phyloP scores from a whole-genome alignment of 2,888 invertebrate genomes.

The Gymnocheta viridis region DNA sequence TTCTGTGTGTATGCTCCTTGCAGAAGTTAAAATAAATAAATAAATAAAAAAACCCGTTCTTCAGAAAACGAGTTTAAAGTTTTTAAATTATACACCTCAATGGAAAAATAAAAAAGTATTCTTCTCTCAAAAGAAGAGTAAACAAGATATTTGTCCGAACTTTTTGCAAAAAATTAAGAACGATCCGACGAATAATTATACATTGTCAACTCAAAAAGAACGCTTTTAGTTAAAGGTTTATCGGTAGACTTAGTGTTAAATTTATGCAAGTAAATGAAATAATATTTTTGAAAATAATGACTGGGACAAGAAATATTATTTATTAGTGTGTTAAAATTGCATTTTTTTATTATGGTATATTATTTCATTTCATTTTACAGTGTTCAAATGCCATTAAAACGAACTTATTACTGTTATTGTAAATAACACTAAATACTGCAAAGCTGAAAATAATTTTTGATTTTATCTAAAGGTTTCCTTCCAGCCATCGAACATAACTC shows the following conservation, averaged over 20 bases:
- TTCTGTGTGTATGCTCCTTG: too few relatives aligned
- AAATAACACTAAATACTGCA: conserved; percentile 52
- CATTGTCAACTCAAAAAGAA: too few relatives aligned
- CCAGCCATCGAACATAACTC: conserved; percentile 7
- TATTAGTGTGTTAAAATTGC: conserved; percentile 62
- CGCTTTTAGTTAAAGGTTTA: too few relatives aligned
- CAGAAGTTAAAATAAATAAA: too few relatives aligned
- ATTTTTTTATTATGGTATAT: conserved; percentile 40
- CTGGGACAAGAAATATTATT: conserved; percentile 60
- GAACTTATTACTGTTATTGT: conserved; percentile 41
- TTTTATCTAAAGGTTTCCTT: conserved; percentile 45
- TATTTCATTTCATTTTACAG: conserved; percentile 36
- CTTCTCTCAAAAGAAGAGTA: too few relatives aligned
- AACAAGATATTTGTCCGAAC: too few relatives aligned
- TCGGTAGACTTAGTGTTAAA: conserved; percentile 70
- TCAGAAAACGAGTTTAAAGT: too few relatives aligned
- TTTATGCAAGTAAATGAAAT: conserved; percentile 17
- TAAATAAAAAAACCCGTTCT: too few relatives aligned
- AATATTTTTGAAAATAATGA: conserved; percentile 45
- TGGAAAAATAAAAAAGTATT: too few relatives aligned
- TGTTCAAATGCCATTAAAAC: conserved; percentile 50
- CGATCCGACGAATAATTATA: too few relatives aligned
- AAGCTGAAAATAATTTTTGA: conserved; percentile 45
- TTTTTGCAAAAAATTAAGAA: too few relatives aligned
- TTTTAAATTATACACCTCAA: too few relatives aligned